phyloP scores from a whole-genome alignment of 2,888 invertebrate species.

The Epinotia bilunana region DNA sequence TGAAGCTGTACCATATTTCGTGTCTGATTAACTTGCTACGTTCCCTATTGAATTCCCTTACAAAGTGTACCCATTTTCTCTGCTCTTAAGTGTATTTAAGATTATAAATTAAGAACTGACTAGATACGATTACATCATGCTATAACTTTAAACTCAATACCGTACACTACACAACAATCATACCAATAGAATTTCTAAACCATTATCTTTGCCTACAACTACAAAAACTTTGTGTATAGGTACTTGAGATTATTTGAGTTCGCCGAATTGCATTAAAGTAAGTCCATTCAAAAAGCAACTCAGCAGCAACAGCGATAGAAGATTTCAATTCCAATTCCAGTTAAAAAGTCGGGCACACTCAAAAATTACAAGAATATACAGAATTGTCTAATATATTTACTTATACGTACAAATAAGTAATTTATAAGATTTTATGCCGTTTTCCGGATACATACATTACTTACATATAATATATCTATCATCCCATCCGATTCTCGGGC shows the following conservation, averaged over 20 bases:
- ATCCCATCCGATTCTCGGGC: neutral
- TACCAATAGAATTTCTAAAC: neutral
- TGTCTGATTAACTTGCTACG: too few species aligned
- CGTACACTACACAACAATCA: neutral
- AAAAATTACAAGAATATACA: too few species aligned
- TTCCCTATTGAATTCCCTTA: too few species aligned
- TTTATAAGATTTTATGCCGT: neutral
- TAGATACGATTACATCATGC: too few species aligned
- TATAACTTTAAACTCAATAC: neutral
- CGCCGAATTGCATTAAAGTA: too few species aligned
- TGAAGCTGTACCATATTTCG: too few species aligned
- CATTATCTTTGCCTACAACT: conserved; percentile 33
- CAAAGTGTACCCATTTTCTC: too few species aligned
- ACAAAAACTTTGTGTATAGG: neutral
- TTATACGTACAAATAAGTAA: neutral
- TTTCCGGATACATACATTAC: neutral
- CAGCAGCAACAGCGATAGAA: too few species aligned
- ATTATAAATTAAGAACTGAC: neutral
- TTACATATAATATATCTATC: neutral
- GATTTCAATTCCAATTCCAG: too few species aligned
- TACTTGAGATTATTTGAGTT: neutral
- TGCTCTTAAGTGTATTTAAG: neutral
- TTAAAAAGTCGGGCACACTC: too few species aligned
- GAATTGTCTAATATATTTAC: too few species aligned
- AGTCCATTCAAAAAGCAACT: too few species aligned